Conservation (phyloP, 2,797 vertebrate genomes). For the Odontamblyopus lacepedii region DNA sequence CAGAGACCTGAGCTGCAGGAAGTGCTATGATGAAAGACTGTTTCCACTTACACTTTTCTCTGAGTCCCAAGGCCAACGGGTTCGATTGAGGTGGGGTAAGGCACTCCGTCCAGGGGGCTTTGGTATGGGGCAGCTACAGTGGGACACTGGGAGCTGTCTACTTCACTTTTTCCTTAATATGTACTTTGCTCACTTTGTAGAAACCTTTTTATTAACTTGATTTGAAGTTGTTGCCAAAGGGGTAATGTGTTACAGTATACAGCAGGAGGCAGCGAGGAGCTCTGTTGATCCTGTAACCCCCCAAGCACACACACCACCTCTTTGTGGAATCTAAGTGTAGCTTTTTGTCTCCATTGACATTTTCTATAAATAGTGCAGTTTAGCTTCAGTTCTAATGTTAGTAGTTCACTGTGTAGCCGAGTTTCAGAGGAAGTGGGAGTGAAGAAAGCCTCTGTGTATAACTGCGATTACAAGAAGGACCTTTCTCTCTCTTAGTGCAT, state of each 20-base stretch:
- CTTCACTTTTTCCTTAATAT: conserved; percentile 36
- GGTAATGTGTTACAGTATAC: conserved; percentile 55
- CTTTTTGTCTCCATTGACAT: conserved; percentile 47
- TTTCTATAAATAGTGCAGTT: conserved; percentile 46
- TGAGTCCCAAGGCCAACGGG: conserved; percentile 65
- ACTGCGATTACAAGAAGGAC: conserved; percentile 21
- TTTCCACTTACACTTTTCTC: conserved; percentile 72
- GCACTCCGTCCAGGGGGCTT: conserved; percentile 59
- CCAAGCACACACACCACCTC: conserved; percentile 26
- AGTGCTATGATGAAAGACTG: conserved; percentile 67
- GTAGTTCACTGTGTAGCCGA: conserved; percentile 24
- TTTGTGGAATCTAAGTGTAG: conserved; percentile 38
- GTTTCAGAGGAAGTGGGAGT: conserved; percentile 38
- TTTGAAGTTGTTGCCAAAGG: conserved; percentile 20
- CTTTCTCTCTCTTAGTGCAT: conserved; percentile 31
- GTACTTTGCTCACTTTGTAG: background rate
- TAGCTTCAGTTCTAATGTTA: conserved; percentile 39
- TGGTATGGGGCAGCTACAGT: conserved; percentile 52
- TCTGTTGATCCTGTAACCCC: conserved; percentile 25
- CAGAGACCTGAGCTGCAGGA: conserved; percentile 46
- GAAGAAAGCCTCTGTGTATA: conserved; percentile 32
- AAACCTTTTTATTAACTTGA: conserved; percentile 22
- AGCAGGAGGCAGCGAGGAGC: conserved; percentile 59
- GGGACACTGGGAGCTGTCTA: conserved; percentile 26
- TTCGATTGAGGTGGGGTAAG: conserved; percentile 63